These are phyloP conservation scores for Zaprionus kolodkinae DNA, from an alignment of 1,140 invertebrate species.

Conservation along the genomic window DNA sequence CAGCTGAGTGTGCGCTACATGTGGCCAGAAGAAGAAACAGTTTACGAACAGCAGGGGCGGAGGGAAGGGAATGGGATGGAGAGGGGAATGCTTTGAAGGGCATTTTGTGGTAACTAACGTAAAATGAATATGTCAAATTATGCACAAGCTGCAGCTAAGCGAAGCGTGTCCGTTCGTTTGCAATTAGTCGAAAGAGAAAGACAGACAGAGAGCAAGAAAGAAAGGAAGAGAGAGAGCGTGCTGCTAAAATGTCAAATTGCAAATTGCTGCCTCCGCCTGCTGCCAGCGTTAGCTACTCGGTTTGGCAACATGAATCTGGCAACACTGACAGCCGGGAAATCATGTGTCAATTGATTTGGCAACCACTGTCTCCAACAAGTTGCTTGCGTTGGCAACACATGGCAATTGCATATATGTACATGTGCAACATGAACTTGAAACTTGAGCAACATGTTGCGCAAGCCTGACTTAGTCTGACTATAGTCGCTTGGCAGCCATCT, in stretches of 20 bases:
- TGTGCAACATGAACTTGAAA: neutral
- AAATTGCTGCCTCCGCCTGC: constrained; percentile 59
- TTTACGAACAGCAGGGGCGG: constrained; percentile 30
- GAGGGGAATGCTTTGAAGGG: neutral
- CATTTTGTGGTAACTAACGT: constrained; percentile 50
- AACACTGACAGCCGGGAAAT: constrained; percentile 10
- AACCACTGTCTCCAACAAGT: neutral
- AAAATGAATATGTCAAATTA: constrained; percentile 81
- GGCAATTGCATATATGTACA: neutral
- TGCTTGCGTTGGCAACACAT: neutral
- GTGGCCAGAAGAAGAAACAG: constrained; percentile 44
- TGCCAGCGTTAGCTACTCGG: constrained; percentile 43
- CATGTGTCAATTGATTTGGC: neutral
- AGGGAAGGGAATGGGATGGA: neutral
- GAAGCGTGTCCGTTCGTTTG: constrained; percentile 63
- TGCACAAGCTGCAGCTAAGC: constrained; percentile 44
- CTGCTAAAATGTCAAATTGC: constrained; percentile 79
- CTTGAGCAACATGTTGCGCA: neutral
- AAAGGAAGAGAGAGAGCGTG: neutral
- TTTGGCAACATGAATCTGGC: constrained; percentile 2
- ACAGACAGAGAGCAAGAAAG: neutral
- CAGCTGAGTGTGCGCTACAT: constrained; percentile 58
- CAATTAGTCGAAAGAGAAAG: constrained; percentile 57
- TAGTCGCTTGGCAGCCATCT: too few species aligned
- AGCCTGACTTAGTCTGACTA: too few species aligned